These are phyloP conservation scores for Dipodomys merriami DNA, from an alignment of 2,113 vertebrate genomes.

Conservation along the genomic window DNA sequence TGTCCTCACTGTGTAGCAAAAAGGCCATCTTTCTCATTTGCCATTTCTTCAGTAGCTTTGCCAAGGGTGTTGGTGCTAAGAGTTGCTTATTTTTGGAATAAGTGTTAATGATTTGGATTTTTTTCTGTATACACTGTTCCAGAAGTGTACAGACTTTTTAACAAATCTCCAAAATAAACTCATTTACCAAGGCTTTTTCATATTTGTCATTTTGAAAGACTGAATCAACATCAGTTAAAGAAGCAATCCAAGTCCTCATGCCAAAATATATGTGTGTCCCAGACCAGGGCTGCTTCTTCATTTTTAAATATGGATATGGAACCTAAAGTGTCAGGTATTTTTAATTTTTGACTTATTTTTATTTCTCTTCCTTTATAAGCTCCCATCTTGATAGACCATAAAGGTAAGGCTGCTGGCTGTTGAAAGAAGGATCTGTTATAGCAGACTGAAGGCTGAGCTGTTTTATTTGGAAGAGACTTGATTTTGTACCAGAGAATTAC, in stretches of 20 bases:
- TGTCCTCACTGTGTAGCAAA: constrained; percentile 10
- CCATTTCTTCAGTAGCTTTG: constrained; percentile 45
- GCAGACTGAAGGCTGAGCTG: constrained; percentile 14
- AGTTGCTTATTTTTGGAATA: constrained; percentile 71
- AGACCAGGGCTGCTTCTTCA: constrained; percentile 65
- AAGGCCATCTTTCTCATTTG: constrained; percentile 59
- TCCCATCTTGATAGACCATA: constrained; percentile 14
- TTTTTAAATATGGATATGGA: constrained; percentile 50
- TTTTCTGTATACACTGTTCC: constrained; percentile 66
- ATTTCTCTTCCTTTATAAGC: neutral
- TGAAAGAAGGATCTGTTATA: constrained; percentile 27
- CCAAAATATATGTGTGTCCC: constrained; percentile 65
- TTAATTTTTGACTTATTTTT: constrained; percentile 63
- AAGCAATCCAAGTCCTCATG: constrained; percentile 68
- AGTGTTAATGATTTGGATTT: constrained; percentile 72
- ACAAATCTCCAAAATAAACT: constrained; percentile 80
- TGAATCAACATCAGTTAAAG: constrained; percentile 78
- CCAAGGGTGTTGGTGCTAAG: constrained; percentile 44
- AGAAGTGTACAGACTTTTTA: constrained; percentile 73
- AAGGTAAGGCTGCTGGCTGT: neutral
- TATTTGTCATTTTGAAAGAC: constrained; percentile 79
- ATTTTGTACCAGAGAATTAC: constrained; percentile 56
- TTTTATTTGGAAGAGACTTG: constrained; percentile 58
- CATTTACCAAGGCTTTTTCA: constrained; percentile 74
- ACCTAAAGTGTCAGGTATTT: constrained; percentile 50